These are phyloP conservation scores for Hypselothyrea guttata DNA, from an alignment of 2,888 invertebrate genomes.

Conservation along the genomic window DNA sequence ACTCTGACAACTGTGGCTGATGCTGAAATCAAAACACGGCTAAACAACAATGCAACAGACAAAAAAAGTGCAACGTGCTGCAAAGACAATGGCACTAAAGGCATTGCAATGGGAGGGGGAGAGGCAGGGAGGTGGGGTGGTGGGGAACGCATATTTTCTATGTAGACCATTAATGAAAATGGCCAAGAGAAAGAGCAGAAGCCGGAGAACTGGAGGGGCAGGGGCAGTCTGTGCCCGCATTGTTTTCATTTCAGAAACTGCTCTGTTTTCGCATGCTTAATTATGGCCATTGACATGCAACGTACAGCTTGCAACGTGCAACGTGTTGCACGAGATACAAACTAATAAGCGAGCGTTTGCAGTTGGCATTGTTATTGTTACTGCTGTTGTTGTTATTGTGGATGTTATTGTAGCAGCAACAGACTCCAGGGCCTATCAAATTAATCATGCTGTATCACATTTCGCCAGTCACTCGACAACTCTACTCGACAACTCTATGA, in stretches of 20 bases:
- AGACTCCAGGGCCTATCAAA: constrained; percentile 60
- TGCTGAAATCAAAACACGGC: constrained; percentile 72
- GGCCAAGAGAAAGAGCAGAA: constrained; percentile 38
- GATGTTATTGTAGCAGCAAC: constrained; percentile 1
- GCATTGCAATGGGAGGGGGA: not conserved
- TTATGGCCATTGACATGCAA: constrained; percentile 79
- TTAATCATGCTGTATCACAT: constrained; percentile 74
- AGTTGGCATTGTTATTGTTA: constrained; percentile 16
- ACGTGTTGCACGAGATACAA: constrained; percentile 36
- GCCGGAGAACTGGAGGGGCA: not conserved
- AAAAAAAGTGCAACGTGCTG: constrained; percentile 54
- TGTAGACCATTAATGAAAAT: constrained; percentile 73
- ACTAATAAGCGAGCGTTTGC: constrained; percentile 61
- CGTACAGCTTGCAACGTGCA: constrained; percentile 62
- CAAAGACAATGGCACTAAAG: constrained; percentile 38
- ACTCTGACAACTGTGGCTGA: constrained; percentile 54
- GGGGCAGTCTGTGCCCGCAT: constrained; percentile 51
- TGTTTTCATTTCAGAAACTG: constrained; percentile 71
- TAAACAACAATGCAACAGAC: constrained; percentile 60
- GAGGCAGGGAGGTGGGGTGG: not conserved
- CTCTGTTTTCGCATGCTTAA: constrained; percentile 76
- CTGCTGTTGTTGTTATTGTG: not conserved
- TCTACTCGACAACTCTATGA: constrained; percentile 7
- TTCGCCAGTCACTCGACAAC: constrained; percentile 51
- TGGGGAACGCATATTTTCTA: constrained; percentile 42